A percentile compares a stretch with the other conserved stretches of the same genome.
phyloP scores from a whole-genome alignment of 2,797 vertebrate species.

The Microcaecilia unicolor region DNA sequence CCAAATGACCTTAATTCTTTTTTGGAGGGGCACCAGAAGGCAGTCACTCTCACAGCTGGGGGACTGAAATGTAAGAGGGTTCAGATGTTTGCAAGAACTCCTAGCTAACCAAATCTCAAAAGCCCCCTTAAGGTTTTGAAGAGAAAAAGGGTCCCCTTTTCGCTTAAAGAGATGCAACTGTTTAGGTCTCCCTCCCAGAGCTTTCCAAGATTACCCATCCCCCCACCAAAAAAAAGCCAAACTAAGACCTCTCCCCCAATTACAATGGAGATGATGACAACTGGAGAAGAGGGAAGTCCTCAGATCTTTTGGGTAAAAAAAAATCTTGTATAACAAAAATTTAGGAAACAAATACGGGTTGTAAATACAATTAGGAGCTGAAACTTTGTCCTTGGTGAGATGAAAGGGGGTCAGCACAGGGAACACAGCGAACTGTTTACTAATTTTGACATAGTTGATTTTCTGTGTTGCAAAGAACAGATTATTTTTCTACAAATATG shows the following conservation, averaged over 20 bases:
- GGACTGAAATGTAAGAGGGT: constrained; percentile 72
- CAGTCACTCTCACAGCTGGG: constrained; percentile 60
- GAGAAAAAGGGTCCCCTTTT: constrained; percentile 52
- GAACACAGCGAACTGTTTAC: constrained; percentile 40
- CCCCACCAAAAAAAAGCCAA: constrained; percentile 24
- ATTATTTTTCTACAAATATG: too few relatives aligned
- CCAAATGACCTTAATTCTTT: constrained; percentile 49
- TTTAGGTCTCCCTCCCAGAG: constrained; percentile 1
- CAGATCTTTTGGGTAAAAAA: constrained; percentile 34
- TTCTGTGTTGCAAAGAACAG: too few relatives aligned
- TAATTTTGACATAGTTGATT: constrained; percentile 27
- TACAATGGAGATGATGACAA: constrained; percentile 56
- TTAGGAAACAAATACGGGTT: constrained; percentile 46
- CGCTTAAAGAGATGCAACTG: constrained; percentile 45
- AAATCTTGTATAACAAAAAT: too few relatives aligned
- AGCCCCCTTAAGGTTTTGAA: constrained; percentile 62
- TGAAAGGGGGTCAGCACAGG: too few relatives aligned
- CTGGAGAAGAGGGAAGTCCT: constrained; percentile 46
- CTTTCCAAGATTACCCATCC: neutral
- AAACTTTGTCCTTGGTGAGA: constrained; percentile 39
- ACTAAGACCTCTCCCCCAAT: constrained; percentile 46
- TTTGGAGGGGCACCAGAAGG: constrained; percentile 48
- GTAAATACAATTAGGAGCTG: constrained; percentile 50
- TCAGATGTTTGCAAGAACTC: constrained; percentile 86
- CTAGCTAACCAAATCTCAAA: constrained; percentile 73